Percentiles rank a stretch among this genome's conserved stretches.
Conservation (phyloP, 2,797 vertebrate species). For the Hirundo rustica region DNA sequence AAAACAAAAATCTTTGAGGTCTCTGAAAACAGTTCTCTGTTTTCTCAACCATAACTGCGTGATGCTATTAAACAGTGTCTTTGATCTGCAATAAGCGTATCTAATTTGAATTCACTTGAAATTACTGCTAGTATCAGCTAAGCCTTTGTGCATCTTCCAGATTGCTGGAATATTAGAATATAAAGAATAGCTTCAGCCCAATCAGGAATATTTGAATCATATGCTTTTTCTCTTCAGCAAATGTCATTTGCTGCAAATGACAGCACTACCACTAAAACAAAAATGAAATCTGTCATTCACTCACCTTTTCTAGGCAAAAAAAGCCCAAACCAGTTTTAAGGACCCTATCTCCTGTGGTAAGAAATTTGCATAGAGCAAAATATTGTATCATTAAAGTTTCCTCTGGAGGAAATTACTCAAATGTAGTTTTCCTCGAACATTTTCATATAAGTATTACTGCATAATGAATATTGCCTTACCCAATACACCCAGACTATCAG, state of each 20-base stretch:
- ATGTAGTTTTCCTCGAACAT: neutral
- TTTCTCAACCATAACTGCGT: neutral
- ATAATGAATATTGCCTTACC: neutral
- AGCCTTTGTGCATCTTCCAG: neutral
- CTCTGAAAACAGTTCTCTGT: neutral
- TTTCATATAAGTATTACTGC: neutral
- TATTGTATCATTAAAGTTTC: neutral
- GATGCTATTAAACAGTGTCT: neutral
- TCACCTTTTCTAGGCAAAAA: neutral
- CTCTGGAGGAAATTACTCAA: neutral
- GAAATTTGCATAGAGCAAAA: neutral
- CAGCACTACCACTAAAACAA: neutral
- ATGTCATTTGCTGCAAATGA: neutral
- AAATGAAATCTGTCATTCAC: neutral
- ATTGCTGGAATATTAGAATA: neutral
- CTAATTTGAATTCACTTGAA: constrained; percentile 55
- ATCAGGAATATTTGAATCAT: neutral
- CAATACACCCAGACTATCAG: neutral
- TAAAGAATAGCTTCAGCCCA: neutral
- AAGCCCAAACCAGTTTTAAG: neutral
- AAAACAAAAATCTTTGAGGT: constrained; percentile 18
- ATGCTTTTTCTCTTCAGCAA: neutral
- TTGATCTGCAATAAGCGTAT: constrained; percentile 42
- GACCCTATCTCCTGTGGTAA: neutral
- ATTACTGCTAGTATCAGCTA: neutral